A percentile compares a stretch with the other conserved stretches of the same genome.
Conservation (phyloP, 2,888 invertebrate genomes). For the Trileptium ribeirensis region DNA sequence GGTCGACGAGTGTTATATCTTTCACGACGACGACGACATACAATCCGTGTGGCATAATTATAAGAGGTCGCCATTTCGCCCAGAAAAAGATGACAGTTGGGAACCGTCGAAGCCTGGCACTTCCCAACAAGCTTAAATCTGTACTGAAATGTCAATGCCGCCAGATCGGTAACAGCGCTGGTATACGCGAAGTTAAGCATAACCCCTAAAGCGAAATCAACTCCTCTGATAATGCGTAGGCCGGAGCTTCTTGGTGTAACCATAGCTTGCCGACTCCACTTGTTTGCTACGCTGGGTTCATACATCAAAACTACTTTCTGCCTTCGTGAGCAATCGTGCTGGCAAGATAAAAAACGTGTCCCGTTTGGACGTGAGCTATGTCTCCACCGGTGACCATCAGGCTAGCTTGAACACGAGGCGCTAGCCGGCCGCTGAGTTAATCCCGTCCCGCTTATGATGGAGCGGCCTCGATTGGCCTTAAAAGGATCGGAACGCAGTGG, state of each 20-base stretch:
- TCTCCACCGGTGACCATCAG: no score
- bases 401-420: slow-evolving; percentile 42
- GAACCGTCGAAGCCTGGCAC: no score
- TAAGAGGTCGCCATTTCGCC: no score
- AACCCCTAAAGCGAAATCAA: slow-evolving; percentile 35
- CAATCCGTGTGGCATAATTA: no score
- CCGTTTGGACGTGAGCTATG: slow-evolving; percentile 27
- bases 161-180: slow-evolving; percentile 14
- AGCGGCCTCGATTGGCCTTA: slow-evolving; percentile 38
- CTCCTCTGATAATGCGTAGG: slow-evolving; percentile 36
- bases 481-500: no score
- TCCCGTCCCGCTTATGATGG: slow-evolving; percentile 36
- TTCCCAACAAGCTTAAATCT: no score
- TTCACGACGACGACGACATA: no score
- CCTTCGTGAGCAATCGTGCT: slow-evolving; percentile 39
- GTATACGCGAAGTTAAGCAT: slow-evolving; percentile 33
- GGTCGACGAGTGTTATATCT: no score
- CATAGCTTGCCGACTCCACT: slow-evolving; percentile 34
- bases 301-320: background rate
- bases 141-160: background rate
- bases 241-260: slow-evolving; percentile 16
- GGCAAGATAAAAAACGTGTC: slow-evolving; percentile 36
- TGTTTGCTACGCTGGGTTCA: slow-evolving; percentile 37
- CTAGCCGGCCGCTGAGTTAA: slow-evolving; percentile 25
- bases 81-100: no score